Conservation (phyloP, 2,888 invertebrate species). For the Cryptus armator region DNA sequence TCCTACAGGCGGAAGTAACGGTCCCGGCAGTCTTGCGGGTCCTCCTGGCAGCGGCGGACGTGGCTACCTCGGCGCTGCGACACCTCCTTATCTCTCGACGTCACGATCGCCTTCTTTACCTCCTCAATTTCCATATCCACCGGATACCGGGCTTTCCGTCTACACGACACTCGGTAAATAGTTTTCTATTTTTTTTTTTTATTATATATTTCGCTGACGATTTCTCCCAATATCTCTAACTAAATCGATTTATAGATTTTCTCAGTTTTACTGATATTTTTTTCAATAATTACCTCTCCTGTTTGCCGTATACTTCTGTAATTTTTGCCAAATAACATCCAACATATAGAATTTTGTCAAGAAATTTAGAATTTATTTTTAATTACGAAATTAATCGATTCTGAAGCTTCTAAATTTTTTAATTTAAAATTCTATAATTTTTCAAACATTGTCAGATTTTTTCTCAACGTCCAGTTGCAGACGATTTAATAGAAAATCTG, state of each 20-base stretch:
- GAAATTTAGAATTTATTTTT: no score
- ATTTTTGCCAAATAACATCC: no score
- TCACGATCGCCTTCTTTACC: slow-evolving; percentile 92
- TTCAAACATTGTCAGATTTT: no score
- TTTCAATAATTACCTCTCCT: no score
- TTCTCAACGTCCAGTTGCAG: no score
- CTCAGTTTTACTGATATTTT: no score
- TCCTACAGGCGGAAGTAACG: slow-evolving; percentile 85
- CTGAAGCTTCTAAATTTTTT: no score
- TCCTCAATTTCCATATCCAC: slow-evolving; percentile 91
- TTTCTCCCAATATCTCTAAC: background rate
- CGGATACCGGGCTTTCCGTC: slow-evolving; percentile 93
- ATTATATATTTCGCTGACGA: background rate
- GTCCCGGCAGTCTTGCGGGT: slow-evolving; percentile 78
- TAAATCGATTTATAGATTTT: background rate
- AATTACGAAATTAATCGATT: no score
- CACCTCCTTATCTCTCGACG: slow-evolving; percentile 92
- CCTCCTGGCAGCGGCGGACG: slow-evolving; percentile 84
- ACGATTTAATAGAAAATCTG: no score
- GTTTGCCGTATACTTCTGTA: no score
- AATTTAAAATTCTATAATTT: no score
- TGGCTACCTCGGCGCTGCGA: slow-evolving; percentile 89
- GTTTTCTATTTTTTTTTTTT: background rate
- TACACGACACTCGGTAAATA: slow-evolving; percentile 92
- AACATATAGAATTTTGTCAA: no score